Conservation (phyloP, 1,140 invertebrate genomes). For the Calephelis nemesis region DNA sequence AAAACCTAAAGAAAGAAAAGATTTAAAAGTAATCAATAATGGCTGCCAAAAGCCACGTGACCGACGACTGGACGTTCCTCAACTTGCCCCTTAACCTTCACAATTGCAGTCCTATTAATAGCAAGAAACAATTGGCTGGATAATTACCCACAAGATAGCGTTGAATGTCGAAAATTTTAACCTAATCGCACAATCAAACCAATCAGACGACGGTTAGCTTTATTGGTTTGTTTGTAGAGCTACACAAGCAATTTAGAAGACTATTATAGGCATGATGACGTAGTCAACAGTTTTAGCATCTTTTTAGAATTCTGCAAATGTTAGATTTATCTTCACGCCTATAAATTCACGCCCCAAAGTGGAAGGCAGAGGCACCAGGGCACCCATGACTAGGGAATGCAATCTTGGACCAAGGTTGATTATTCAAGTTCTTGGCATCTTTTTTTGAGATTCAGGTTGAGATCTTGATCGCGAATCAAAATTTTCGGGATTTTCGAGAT, state of each 20-base stretch:
- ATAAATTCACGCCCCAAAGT: no score
- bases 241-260: slow-evolving; percentile 9
- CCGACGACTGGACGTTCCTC: slow-evolving; percentile 37
- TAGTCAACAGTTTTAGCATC: no score
- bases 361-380: no score
- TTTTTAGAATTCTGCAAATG: no score
- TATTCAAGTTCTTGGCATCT: no score
- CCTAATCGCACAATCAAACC: slow-evolving; percentile 21
- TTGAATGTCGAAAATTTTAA: slow-evolving; percentile 38
- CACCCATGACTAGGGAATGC: no score
- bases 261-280: not conserved
- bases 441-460: no score
- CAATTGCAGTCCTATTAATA: slow-evolving; percentile 67
- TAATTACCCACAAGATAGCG: slow-evolving; percentile 39
- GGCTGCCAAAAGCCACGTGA: slow-evolving; percentile 44
- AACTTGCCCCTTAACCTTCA: slow-evolving; percentile 55
- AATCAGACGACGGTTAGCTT: slow-evolving; percentile 13
- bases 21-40: slow-evolving; percentile 26
- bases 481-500: no score
- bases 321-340: no score
- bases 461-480: no score
- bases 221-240: slow-evolving; percentile 15
- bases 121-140: slow-evolving; percentile 53
- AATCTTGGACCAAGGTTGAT: no score
- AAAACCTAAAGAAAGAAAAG: no score